phyloP scores from a whole-genome alignment of 2,888 invertebrate species.

The Campopleginae sp. region DNA sequence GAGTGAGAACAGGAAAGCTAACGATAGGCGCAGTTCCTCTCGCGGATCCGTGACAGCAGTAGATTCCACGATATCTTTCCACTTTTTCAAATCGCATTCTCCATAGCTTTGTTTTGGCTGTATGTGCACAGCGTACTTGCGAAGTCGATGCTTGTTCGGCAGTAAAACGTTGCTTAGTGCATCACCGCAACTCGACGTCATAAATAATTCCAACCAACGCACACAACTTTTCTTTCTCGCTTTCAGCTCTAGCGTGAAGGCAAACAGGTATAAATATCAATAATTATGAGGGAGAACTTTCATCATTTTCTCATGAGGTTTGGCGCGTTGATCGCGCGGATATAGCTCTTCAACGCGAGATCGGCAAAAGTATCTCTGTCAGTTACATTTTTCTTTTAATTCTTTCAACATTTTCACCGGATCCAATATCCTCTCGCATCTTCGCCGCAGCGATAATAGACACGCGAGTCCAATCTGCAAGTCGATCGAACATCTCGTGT shows the following conservation, averaged over 20 bases:
- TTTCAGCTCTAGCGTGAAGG: slow-evolving; percentile 32
- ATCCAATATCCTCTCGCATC: slow-evolving; percentile 20
- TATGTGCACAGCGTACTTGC: slow-evolving; percentile 21
- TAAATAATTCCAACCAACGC: slow-evolving; percentile 71
- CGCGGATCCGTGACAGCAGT: slow-evolving; percentile 19
- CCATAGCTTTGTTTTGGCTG: not conserved
- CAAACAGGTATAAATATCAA: slow-evolving; percentile 72
- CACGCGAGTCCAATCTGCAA: slow-evolving; percentile 32
- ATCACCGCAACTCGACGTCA: slow-evolving; percentile 63
- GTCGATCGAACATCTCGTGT: slow-evolving; percentile 20
- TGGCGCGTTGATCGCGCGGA: slow-evolving; percentile 32
- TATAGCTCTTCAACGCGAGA: slow-evolving; percentile 16
- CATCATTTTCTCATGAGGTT: slow-evolving; percentile 43
- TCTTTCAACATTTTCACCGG: not conserved
- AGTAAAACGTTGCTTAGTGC: slow-evolving; percentile 72
- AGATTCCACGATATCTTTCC: slow-evolving; percentile 28
- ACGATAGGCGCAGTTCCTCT: slow-evolving; percentile 20
- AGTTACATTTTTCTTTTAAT: not conserved
- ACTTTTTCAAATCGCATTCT: slow-evolving; percentile 14
- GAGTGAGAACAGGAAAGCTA: not conserved
- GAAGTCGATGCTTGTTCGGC: slow-evolving; percentile 65
- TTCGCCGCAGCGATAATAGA: not conserved
- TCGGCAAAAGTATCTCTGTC: not conserved
- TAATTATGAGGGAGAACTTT: slow-evolving; percentile 70
- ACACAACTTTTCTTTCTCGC: slow-evolving; percentile 15